Conservation (phyloP, 2,797 vertebrate species). For the Tokudaia tokunoshimensis region DNA sequence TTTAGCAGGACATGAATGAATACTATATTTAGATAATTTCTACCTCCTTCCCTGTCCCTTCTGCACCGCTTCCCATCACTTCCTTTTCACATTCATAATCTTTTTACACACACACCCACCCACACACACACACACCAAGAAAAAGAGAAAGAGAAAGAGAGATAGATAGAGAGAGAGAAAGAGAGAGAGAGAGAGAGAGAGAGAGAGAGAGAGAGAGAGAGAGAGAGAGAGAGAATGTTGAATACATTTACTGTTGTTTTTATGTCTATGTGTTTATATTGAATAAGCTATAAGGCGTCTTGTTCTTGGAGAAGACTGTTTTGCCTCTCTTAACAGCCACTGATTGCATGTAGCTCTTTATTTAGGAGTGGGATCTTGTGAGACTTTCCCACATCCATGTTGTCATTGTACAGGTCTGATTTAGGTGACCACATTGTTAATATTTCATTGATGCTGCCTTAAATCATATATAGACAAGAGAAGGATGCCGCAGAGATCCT, state of each 20-base stretch:
- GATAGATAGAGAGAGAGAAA: too few relatives aligned
- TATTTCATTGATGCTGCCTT: background rate
- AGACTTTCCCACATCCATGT: background rate
- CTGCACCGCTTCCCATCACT: background rate
- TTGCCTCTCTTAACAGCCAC: background rate
- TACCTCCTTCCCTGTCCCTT: background rate
- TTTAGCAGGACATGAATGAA: background rate
- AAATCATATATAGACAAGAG: background rate
- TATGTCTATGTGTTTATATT: background rate
- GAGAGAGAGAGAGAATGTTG: background rate
- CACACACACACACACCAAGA: background rate
- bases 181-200: too few relatives aligned
- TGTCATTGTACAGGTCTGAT: background rate
- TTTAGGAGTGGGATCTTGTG: background rate
- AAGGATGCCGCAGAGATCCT: background rate
- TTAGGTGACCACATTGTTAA: background rate
- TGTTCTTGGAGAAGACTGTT: background rate
- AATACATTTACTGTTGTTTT: background rate
- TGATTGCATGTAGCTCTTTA: background rate
- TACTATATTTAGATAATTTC: background rate
- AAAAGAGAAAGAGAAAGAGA: too few relatives aligned
- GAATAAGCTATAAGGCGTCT: background rate
- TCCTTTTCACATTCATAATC: background rate
- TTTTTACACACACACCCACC: background rate
- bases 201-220: too few relatives aligned